Percentiles rank a stretch among this genome's conserved stretches.
Evolutionary conservation across 2,113 vertebrate species (phyloP).

Genomic region (Symphodus melops): DNA sequence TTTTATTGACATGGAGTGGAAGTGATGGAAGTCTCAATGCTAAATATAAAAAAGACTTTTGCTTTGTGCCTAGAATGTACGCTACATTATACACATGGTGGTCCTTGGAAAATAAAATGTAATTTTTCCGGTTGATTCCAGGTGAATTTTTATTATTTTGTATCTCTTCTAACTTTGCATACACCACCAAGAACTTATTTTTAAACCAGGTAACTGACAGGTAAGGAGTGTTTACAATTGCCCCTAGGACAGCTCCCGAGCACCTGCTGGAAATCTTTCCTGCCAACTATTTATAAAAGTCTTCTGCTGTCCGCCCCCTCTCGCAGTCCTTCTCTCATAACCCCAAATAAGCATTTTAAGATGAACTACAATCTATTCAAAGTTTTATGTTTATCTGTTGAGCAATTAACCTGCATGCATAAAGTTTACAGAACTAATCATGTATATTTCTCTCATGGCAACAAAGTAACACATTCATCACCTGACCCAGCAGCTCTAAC

Average conservation of each 20-base stretch:
- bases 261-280: background rate
- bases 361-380: background rate
- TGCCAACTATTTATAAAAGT: conserved; percentile 1
- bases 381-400: conserved; percentile 11
- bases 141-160: background rate
- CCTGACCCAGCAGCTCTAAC: background rate
- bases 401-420: background rate
- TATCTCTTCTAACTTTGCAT: background rate
- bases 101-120: background rate
- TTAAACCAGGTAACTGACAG: conserved; percentile 1
- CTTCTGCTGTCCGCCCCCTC: background rate
- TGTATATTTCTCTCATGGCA: conserved; percentile 6
- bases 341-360: conserved; percentile 23
- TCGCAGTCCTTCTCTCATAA: background rate
- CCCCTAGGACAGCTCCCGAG: background rate
- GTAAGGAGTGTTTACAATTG: background rate
- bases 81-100: background rate
- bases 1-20: background rate
- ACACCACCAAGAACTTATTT: background rate
- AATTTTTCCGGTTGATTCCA: background rate
- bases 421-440: conserved; percentile 5
- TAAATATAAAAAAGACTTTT: background rate
- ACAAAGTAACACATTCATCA: conserved; percentile 14
- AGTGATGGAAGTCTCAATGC: too few relatives aligned
- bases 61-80: background rate